phyloP scores from a whole-genome alignment of 2,888 invertebrate species.

The Linyphia triangularis region DNA sequence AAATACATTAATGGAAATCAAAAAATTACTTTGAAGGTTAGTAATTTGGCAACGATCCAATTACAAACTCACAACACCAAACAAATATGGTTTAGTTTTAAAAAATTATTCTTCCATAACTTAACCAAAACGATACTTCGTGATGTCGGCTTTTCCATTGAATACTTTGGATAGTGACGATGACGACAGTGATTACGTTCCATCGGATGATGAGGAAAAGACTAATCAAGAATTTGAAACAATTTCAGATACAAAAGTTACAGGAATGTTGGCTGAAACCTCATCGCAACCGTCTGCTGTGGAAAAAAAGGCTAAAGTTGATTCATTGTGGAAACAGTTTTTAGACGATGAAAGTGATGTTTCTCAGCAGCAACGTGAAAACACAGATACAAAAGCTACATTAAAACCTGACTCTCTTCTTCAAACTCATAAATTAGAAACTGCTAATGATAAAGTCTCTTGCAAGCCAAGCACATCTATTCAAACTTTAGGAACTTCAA shows the following conservation, averaged over 20 bases:
- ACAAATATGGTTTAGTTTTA: too few species aligned
- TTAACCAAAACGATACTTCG: too few species aligned
- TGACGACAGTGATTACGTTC: conserved; percentile 64
- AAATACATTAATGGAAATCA: too few species aligned
- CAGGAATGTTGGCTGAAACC: too few species aligned
- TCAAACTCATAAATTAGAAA: conserved; percentile 84
- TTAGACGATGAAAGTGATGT: neutral
- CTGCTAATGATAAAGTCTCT: conserved; percentile 91
- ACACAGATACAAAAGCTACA: neutral
- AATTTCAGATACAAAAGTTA: neutral
- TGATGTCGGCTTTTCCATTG: too few species aligned
- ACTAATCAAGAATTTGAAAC: neutral
- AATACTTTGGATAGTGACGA: conserved; percentile 46
- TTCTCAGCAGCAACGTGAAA: neutral
- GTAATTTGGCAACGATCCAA: too few species aligned
- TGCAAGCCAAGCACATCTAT: conserved; percentile 85
- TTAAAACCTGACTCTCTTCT: neutral
- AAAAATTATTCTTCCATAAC: too few species aligned
- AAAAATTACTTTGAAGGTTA: too few species aligned
- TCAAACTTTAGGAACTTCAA: too few species aligned
- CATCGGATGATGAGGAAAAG: conserved; percentile 12
- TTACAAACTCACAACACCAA: too few species aligned
- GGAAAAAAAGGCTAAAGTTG: neutral
- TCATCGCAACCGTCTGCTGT: neutral
- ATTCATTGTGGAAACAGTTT: neutral